Base-by-base conservation (phyloP, 2,888 invertebrate species). In the Leucophenga montana region DNA sequence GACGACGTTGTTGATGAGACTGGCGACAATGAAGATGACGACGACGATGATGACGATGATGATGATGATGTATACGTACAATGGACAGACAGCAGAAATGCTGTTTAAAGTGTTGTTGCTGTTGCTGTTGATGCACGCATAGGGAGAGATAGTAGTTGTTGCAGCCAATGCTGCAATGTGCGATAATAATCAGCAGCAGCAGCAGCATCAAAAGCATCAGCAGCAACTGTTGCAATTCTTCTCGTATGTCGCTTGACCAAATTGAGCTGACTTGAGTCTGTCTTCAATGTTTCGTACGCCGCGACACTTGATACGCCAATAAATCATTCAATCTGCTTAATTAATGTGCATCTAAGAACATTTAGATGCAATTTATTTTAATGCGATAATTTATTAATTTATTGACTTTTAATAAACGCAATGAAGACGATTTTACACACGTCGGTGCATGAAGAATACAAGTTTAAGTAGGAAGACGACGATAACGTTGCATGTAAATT, bases 311-410 rank as follows among this genome's bases (percentile, higher is more conserved):
- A 88, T 87, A 86, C 83, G 85, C 84, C 86, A 83, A 88, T 88
- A 88, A 88, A 88, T 88, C 88, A 88, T 88, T 87, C 87, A 87
- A 88, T 88, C 87, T 87, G 82, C 85, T 88, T 88, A 88, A 88
- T 88, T 88, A 88, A 88, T 88, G 88, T 88, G 87, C 87, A 88
- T 86, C 88, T 86, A 85, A 86, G 85, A 87, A 86, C 87, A 87
- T 88, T 88, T 88, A 88, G 87, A 85, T 87, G 88, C 87, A 87
- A 87, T 88, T 87, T 86, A 87, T 85, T 87, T 88, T 88, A 88
- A 88, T 87, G 84, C 86, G 88, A 88, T 88, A 88, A 88, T 88
- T 88, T 88, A 88, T 88, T 87, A 88, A 88, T 88, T 88, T 88
- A 88, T 88, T 85, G 87, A 86, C 85, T 85, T 87, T 87, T 86